Evolutionary conservation across 2,797 vertebrate genomes (phyloP), one percentile per base, ranked within the genome.

Genomic region (Pangasius macronema): DNA sequence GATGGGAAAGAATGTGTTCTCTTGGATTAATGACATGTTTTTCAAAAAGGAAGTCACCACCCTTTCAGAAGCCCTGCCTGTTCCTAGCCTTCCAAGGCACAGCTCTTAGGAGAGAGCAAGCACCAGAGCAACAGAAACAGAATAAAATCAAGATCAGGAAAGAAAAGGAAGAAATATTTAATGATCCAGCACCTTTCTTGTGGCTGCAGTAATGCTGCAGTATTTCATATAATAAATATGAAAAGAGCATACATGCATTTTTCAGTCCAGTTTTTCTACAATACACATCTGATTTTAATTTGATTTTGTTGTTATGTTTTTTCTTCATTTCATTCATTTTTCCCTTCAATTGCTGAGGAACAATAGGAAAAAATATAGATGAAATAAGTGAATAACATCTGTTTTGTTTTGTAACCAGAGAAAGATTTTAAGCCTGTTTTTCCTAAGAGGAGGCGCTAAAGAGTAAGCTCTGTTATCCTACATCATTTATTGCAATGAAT

Each of bases 1-100:
- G 93, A 97, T 97, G 96, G 96, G 96, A 97, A 98, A 97, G 97
- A 98, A 98, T 98, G 97, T 92, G 92, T 96, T 97, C 96, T 95
- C 96, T 96, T 96, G 97, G 97, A 97, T 97, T 98, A 98, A 97
- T 97, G 97, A 97, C 96, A 97, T 98, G 96, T 98, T 99, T 98
- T 97, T 97, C 97, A 96, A 59, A 98, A 96, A 99, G 98, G 98
- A 99, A 99, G 96, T 97, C 94, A 53, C 97, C 98, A 95, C 98
- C 98, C 98, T 97, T 97, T 97, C 96, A 95, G 95, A 96, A 97
- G 96, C 97, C 95, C 94, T 86, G 92, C 94, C 96, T 95, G 93
- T 94, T 95, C 94, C 94, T 94, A 94, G 75, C 95, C 96, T 97
- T 97, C 97, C 95, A 91, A 96, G 96, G 95, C 95, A 92, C 95